These are phyloP conservation scores for Typhlomys cinereus DNA, from an alignment of 2,113 vertebrate species.

Conservation along the genomic window DNA sequence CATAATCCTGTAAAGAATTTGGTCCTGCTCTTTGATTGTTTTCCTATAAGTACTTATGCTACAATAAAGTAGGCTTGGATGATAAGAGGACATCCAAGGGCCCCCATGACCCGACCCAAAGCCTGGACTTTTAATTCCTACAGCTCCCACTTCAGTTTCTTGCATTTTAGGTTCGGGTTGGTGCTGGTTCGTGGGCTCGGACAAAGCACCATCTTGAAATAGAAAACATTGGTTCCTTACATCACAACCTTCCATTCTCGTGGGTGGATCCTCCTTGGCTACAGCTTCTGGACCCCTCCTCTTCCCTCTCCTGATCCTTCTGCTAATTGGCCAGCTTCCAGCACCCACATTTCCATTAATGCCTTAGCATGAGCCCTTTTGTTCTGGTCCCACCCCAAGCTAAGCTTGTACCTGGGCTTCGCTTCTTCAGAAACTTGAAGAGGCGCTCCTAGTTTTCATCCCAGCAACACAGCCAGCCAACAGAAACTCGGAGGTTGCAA, in stretches of 20 bases:
- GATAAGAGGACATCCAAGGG: no score
- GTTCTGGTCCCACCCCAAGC: not conserved
- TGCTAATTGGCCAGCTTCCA: not conserved
- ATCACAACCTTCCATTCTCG: not conserved
- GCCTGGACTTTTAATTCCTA: no score
- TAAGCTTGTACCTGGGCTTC: not conserved
- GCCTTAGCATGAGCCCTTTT: not conserved
- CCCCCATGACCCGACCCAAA: no score
- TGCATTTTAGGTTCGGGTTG: no score
- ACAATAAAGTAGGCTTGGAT: no score
- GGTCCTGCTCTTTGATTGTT: no score
- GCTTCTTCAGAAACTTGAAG: not conserved
- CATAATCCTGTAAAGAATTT: no score
- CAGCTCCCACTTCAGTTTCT: no score
- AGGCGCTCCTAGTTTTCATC: not conserved
- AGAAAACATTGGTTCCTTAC: not conserved
- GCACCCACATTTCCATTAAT: not conserved
- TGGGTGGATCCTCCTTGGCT: not conserved
- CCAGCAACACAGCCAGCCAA: not conserved
- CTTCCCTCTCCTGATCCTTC: not conserved
- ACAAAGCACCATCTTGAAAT: not conserved
- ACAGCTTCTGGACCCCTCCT: not conserved
- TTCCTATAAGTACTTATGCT: no score
- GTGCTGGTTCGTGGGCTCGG: no score
- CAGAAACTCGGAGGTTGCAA: not conserved